Evolutionary conservation across 2,888 invertebrate species (phyloP).

Genomic region (Conomelus anceps): DNA sequence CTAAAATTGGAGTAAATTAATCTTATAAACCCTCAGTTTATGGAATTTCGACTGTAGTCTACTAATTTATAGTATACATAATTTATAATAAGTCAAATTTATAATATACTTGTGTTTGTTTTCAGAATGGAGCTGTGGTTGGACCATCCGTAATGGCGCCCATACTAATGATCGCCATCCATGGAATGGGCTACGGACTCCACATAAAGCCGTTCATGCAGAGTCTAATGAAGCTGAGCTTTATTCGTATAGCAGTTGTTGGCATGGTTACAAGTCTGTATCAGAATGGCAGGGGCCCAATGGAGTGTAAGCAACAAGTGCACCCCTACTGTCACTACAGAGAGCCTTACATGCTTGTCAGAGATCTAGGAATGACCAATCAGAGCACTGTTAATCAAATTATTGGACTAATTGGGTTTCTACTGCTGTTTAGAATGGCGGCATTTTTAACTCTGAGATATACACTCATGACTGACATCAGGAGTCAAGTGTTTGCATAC

Average conservation of each 20-base stretch:
- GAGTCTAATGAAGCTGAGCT: conserved; percentile 52
- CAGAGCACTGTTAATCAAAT: conserved; percentile 51
- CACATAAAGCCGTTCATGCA: conserved; percentile 50
- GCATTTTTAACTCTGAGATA: conserved; percentile 54
- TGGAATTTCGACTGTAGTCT: too few relatives aligned
- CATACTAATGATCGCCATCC: conserved; percentile 51
- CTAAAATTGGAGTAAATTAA: too few relatives aligned
- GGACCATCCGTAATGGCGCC: conserved; percentile 53
- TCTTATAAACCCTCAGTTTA: too few relatives aligned
- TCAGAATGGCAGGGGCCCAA: conserved; percentile 49
- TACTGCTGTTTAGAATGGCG: conserved; percentile 48
- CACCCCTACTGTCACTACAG: conserved; percentile 50
- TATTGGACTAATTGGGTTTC: conserved; percentile 50
- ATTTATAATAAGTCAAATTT: neutral
- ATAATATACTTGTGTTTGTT: conserved; percentile 31
- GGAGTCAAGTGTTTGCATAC: neutral
- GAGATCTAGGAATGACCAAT: conserved; percentile 56
- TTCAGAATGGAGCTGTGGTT: conserved; percentile 55
- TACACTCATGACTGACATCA: neutral
- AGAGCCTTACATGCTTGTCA: conserved; percentile 53
- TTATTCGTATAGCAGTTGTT: conserved; percentile 61
- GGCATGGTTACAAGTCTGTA: conserved; percentile 52
- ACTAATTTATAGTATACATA: neutral
- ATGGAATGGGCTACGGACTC: conserved; percentile 56
- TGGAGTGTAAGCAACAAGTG: conserved; percentile 54